Base-by-base conservation (phyloP, 2,888 invertebrate species). In the Apamea sordens region DNA sequence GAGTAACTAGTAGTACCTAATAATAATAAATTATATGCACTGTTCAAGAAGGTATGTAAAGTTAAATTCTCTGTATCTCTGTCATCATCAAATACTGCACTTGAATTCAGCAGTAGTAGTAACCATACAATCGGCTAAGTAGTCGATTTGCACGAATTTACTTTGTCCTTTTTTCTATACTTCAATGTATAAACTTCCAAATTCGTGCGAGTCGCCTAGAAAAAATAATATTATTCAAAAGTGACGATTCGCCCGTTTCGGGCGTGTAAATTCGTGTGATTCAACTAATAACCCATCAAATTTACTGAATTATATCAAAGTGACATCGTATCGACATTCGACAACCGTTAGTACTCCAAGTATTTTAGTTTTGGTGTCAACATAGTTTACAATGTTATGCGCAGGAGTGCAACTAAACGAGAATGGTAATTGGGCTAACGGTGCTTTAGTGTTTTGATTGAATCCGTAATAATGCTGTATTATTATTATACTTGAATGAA, bases 401-500 rank as follows among this genome's bases (percentile, higher is more conserved):
- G 86, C 89, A 86, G 88, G 89, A 90, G 86, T 89, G 90, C 89
- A 88, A 92, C 93, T 92, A 89, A 91, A 90, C 90, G 81, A 90
- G 95, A 94, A 96, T 96, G 91, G 91, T 93, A 95, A 95, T 93
- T 89, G 91, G 93, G 92, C 92, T 95, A 95, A 95, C 95, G 93
- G 95, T 93, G 82, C 67, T 85, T 84, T 83, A 91, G 88, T 87
- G 85, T 88, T 77, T 87, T 89, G 85, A 92, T 91, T 86, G 81
- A 77, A 77, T 83, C 69, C 74, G 36, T 84, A 86, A 88, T 76
- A 68, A 50, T 32, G 1, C 4, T 61, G n/a, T 59, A 44, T 32
- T 63, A 41, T 76, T 50, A n/a, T 44, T 15, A 41, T 56, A 56
- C 11, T 2, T 3, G 32, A 61, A 56, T 28, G 15, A n/a, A 59